phyloP scores from a whole-genome alignment of 2,113 vertebrate genomes.

The Platysternon megacephalum region DNA sequence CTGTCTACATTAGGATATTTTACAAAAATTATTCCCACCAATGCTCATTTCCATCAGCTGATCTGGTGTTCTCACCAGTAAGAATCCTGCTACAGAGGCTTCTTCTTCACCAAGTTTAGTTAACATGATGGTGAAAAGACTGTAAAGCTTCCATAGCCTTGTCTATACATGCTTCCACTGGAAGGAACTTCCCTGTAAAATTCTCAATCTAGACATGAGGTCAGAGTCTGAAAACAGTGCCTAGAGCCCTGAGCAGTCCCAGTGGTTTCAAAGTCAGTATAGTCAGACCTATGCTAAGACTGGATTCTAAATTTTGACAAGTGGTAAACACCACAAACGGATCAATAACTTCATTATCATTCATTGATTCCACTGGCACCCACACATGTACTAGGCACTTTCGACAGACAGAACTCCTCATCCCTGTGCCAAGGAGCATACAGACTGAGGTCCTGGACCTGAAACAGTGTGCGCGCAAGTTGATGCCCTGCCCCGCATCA shows the following conservation, averaged over 20 bases:
- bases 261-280: not conserved
- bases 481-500: rapidly evolving
- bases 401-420: not conserved
- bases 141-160: not conserved
- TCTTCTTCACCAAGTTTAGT: not conserved
- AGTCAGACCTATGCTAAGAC: not conserved
- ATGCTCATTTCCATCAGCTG: not conserved
- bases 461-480: rapidly evolving
- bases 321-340: not conserved
- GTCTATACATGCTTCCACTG: not conserved
- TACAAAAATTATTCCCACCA: not conserved
- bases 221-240: not conserved
- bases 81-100: not conserved
- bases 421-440: not conserved
- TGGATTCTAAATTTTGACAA: not conserved
- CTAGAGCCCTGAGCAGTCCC: not conserved
- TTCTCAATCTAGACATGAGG: not conserved
- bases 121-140: not conserved
- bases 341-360: not conserved
- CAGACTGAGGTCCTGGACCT: not conserved
- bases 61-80: not conserved
- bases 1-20: rapidly evolving
- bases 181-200: not conserved
- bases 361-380: not conserved
- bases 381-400: not conserved